Evolutionary conservation across 1,140 invertebrate genomes (phyloP).

Genomic region (Ctenoplectra terminalis): DNA sequence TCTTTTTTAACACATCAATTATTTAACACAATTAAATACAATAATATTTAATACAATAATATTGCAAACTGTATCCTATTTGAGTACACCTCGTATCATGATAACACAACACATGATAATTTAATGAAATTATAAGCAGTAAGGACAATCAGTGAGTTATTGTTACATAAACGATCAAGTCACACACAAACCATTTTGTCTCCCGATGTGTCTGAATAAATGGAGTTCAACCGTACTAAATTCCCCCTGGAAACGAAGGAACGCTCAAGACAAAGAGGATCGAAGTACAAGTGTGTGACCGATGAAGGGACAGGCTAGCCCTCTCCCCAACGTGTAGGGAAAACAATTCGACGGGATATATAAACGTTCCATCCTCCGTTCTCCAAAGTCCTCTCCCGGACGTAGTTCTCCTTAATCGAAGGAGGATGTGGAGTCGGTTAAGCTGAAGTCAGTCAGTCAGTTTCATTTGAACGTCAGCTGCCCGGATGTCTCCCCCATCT

Average conservation of each 20-base stretch:
- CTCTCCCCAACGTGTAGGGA: not conserved
- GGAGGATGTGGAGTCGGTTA: conserved; percentile 84
- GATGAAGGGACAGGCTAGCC: not conserved
- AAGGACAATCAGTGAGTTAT: too few species aligned
- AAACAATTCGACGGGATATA: conserved; percentile 61
- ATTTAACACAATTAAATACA: too few species aligned
- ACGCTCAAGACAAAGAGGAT: not conserved
- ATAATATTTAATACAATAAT: too few species aligned
- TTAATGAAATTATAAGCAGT: too few species aligned
- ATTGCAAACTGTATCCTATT: too few species aligned
- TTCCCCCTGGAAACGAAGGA: not conserved
- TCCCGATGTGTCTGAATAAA: too few species aligned
- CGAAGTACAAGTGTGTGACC: not conserved
- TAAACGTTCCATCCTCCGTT: conserved; percentile 53
- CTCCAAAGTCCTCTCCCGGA: conserved; percentile 73
- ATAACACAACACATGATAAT: too few species aligned
- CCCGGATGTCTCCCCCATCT: conserved; percentile 83
- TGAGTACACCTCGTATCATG: too few species aligned
- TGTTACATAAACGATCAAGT: too few species aligned
- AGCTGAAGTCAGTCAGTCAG: conserved; percentile 83
- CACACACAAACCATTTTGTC: too few species aligned
- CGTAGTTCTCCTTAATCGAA: conserved; percentile 83
- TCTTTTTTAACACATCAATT: too few species aligned
- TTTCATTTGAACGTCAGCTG: conserved; percentile 83
- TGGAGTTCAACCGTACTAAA: too few species aligned